Conservation (phyloP, 2,797 vertebrate species). For the Hybognathus amarus region DNA sequence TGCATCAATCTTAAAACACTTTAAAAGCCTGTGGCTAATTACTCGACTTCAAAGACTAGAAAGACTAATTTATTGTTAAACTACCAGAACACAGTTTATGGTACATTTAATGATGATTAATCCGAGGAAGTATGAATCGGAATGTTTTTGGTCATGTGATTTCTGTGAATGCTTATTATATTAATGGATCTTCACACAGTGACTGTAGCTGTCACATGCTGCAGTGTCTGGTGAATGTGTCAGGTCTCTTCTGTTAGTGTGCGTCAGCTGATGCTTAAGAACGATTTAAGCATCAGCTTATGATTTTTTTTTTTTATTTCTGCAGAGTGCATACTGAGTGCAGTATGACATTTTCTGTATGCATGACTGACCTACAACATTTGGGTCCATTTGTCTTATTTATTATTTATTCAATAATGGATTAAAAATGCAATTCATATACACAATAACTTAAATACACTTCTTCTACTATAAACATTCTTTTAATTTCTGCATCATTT, state of each 20-base stretch:
- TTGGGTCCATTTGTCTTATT: neutral
- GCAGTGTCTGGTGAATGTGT: slow-evolving; percentile 10
- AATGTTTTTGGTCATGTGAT: slow-evolving; percentile 16
- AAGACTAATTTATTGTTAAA: slow-evolving; percentile 31
- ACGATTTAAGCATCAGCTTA: too few species aligned
- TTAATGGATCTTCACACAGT: neutral
- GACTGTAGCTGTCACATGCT: neutral
- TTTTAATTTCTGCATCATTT: neutral
- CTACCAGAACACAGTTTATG: slow-evolving; percentile 38
- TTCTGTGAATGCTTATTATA: slow-evolving; percentile 15
- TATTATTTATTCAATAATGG: neutral
- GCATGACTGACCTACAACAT: neutral
- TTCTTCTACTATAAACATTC: neutral
- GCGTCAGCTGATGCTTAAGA: slow-evolving; percentile 22
- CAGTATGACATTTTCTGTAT: neutral
- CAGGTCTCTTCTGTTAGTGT: neutral
- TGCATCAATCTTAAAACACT: slow-evolving; percentile 34
- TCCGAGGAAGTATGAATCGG: neutral
- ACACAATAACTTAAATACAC: neutral
- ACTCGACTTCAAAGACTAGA: slow-evolving; percentile 35
- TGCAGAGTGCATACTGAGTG: neutral
- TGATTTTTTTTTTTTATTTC: too few species aligned
- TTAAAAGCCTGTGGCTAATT: slow-evolving; percentile 39
- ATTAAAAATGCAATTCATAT: neutral
- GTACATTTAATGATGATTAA: slow-evolving; percentile 38